A percentile compares a stretch with the other conserved stretches of the same genome.
Conservation (phyloP, 2,888 invertebrate species). For the Abscondita cerata region DNA sequence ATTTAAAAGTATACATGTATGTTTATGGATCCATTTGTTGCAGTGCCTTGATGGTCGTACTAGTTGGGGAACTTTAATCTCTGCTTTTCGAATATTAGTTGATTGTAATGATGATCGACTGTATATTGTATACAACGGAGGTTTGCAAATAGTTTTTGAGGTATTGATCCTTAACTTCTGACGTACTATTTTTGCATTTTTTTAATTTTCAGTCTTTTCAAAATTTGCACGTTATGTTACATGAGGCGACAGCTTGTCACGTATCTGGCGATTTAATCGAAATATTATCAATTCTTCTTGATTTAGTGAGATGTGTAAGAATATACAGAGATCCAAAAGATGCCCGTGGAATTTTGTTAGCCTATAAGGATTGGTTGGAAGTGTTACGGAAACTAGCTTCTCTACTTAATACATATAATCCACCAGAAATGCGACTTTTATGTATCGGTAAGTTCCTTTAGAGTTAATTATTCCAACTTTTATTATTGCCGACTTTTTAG, state of each 20-base stretch:
- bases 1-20: no score
- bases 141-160: conserved; percentile 81
- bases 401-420: conserved; percentile 87
- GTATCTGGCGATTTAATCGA: conserved; percentile 85
- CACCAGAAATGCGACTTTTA: conserved; percentile 80
- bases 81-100: conserved; percentile 86
- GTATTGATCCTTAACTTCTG: conserved; percentile 54
- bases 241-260: conserved; percentile 91
- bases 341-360: conserved; percentile 69
- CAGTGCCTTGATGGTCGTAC: conserved; percentile 85
- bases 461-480: neutral
- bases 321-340: conserved; percentile 72
- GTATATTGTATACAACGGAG: conserved; percentile 89
- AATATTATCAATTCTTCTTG: conserved; percentile 78
- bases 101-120: conserved; percentile 89
- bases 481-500: conserved; percentile 52
- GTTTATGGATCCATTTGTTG: conserved; percentile 36
- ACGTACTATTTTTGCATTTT: conserved; percentile 34
- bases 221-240: conserved; percentile 91
- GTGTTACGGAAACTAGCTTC: conserved; percentile 86
- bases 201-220: conserved; percentile 77
- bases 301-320: conserved; percentile 75
- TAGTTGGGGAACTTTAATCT: conserved; percentile 93
- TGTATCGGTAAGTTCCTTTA: conserved; percentile 75
- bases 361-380: conserved; percentile 88